Conservation (phyloP, 2,113 vertebrate species). For the Catharus minimus region DNA sequence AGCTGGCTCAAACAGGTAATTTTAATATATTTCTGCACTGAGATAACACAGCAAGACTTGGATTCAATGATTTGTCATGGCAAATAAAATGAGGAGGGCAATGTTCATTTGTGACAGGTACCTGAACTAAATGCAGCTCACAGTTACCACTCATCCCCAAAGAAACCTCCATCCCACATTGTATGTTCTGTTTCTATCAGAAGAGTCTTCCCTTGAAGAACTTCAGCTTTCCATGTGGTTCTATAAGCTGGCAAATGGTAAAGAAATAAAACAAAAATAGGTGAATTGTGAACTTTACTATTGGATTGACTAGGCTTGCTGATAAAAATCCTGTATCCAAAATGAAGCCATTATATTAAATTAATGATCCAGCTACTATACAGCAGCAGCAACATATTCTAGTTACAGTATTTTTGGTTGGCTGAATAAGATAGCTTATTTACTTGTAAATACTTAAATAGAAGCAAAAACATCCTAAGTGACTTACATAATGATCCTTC, state of each 20-base stretch:
- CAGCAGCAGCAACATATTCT: background rate
- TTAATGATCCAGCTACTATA: background rate
- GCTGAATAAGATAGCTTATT: slow-evolving; percentile 19
- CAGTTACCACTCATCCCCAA: background rate
- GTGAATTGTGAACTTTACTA: background rate
- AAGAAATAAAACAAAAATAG: background rate
- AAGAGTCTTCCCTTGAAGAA: background rate
- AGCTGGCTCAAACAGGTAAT: background rate
- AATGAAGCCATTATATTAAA: background rate
- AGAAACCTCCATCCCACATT: background rate
- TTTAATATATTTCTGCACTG: background rate
- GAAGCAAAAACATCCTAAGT: background rate
- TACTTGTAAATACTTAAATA: slow-evolving; percentile 23
- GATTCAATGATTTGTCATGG: background rate
- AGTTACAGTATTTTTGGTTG: background rate
- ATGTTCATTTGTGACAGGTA: background rate
- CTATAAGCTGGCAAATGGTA: background rate
- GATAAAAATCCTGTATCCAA: background rate
- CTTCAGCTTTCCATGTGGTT: background rate
- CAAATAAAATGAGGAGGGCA: background rate
- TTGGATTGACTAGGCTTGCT: background rate
- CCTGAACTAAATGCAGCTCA: background rate
- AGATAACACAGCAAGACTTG: background rate
- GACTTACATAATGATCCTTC: background rate
- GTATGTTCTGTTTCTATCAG: background rate